These are phyloP conservation scores for Bellardia bayeri DNA, from an alignment of 2,888 invertebrate species.

Conservation along the genomic window DNA sequence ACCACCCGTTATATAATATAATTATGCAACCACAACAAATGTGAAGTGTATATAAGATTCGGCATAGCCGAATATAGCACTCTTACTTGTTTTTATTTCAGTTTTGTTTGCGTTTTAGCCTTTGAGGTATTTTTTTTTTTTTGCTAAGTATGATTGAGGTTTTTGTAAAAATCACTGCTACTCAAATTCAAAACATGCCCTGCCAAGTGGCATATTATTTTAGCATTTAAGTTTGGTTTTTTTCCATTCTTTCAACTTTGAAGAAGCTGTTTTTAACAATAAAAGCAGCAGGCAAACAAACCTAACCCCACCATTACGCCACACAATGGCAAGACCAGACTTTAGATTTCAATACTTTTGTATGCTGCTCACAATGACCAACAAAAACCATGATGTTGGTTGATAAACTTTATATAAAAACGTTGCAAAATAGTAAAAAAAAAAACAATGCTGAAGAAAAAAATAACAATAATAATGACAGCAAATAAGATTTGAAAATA, in stretches of 20 bases:
- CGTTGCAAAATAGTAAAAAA: not conserved
- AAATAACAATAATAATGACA: constrained; percentile 63
- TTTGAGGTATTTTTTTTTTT: not conserved
- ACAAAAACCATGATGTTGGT: constrained; percentile 35
- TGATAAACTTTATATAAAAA: constrained; percentile 31
- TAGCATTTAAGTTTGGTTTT: constrained; percentile 51
- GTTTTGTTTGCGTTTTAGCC: not conserved
- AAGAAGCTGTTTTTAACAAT: constrained; percentile 16
- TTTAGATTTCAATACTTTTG: constrained; percentile 16
- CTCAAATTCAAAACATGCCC: constrained; percentile 67
- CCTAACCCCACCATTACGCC: constrained; percentile 11
- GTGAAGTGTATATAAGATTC: too few relatives aligned
- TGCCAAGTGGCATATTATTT: constrained; percentile 72
- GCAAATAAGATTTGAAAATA: constrained; percentile 60
- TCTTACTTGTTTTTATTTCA: too few relatives aligned
- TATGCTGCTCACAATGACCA: constrained; percentile 12
- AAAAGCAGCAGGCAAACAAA: constrained; percentile 24
- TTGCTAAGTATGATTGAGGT: not conserved
- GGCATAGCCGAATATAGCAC: too few relatives aligned
- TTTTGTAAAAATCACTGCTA: constrained; percentile 55
- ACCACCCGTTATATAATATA: too few relatives aligned
- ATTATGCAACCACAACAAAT: too few relatives aligned
- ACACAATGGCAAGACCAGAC: constrained; percentile 22
- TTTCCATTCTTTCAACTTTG: not conserved
- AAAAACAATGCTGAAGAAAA: constrained; percentile 9